Evolutionary conservation across 2,888 invertebrate genomes (phyloP), one percentile per base, ranked within the genome.

Genomic region (Acrocyrtus sp.): DNA sequence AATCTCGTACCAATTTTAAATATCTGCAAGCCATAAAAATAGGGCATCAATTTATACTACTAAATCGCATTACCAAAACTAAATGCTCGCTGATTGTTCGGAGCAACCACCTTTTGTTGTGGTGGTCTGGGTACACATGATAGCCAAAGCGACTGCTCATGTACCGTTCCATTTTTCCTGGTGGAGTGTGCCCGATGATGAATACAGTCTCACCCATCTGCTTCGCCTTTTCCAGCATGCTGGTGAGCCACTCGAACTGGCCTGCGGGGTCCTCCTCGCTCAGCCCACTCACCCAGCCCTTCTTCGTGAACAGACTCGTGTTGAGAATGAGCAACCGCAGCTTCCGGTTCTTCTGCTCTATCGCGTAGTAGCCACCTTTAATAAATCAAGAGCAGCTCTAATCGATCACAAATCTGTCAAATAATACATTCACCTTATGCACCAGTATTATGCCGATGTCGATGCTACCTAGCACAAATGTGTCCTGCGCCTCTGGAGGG

Each of bases 341-440:
- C 82, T 92, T 92, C 83, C 91, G 89, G 81, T 90, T 90, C 80
- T 92, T 92, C 83, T 92, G 90, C 83, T 93, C 93, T 84, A 94
- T 92, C 79, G 93, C 92, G 86, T 96, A 96, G 86, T 93, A 96
- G 61, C 96, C 95, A 84, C 94, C 95, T 95, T 87, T n/a, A n/a
- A n/a, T n/a, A n/a, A n/a, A n/a, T n/a, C n/a, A n/a, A n/a, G n/a
- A n/a, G n/a, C n/a, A n/a, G n/a, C n/a, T n/a, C n/a, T n/a, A n/a
- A n/a, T n/a, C n/a, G n/a, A n/a, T n/a, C n/a, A n/a, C n/a, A n/a
- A n/a, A n/a, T n/a, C n/a, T n/a, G n/a, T n/a, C n/a, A n/a, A n/a
- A n/a, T n/a, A n/a, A n/a, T n/a, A n/a, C n/a, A n/a, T n/a, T n/a
- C n/a, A n/a, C n/a, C n/a, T n/a, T n/a, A n/a, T n/a, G n/a, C n/a